These are phyloP conservation scores for Tipula unca DNA, from an alignment of 2,888 invertebrate genomes.

Conservation along the genomic window DNA sequence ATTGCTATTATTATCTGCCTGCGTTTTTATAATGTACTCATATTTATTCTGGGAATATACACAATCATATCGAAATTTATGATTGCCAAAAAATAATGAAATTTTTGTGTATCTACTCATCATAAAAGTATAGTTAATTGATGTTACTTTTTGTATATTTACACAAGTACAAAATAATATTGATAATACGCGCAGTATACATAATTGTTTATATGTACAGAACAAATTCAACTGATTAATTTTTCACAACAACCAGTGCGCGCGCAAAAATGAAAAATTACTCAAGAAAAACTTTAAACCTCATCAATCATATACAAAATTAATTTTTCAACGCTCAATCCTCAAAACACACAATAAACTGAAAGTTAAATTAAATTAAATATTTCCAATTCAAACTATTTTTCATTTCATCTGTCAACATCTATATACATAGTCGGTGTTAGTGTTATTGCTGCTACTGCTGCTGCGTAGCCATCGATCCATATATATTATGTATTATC, in stretches of 20 bases:
- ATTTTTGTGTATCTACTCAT: not conserved
- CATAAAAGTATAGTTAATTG: not conserved
- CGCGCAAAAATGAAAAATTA: not conserved
- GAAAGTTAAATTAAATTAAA: not conserved
- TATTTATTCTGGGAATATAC: not conserved
- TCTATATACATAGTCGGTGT: not conserved
- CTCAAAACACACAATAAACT: not conserved
- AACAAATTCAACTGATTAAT: not conserved
- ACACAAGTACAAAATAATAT: not conserved
- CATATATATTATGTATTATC: not conserved
- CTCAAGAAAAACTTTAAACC: not conserved
- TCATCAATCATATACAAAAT: not conserved
- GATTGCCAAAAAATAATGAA: slow-evolving; percentile 1
- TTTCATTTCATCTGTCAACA: slow-evolving; percentile 14
- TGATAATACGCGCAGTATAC: not conserved
- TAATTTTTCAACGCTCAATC: not conserved
- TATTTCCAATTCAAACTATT: not conserved
- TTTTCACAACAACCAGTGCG: not conserved
- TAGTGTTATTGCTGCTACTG: no score
- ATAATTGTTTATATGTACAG: not conserved
- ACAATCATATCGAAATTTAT: not conserved
- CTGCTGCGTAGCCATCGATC: not conserved
- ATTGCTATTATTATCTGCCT: no score
- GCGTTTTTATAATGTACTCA: no score
- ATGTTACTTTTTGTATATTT: not conserved